Evolutionary conservation across 1,140 invertebrate genomes (phyloP), one percentile per base, ranked within the genome.

Genomic region (Octopus sinensis): DNA sequence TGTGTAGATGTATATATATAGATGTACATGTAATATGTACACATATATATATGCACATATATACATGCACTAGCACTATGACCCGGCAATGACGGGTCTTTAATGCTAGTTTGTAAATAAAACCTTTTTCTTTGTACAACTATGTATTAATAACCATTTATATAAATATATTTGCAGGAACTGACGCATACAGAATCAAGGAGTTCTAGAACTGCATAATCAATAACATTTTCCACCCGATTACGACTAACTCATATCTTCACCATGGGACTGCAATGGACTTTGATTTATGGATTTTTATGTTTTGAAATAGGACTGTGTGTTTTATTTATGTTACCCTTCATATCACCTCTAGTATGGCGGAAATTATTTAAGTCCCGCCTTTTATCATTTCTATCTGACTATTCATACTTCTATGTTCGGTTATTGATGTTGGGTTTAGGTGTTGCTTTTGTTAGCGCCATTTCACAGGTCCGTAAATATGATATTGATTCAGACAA

Each of bases 251-350:
- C 17, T 62, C 9, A 62, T 62, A 62, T 17, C 10, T 9, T 23
- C 12, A 83, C 92, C 86, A 98, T 99, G 97, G 97, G 96, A 94
- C 92, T 98, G 79, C 96, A 98, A 92, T 99, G 97, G 97, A 97
- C 96, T 53, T 92, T 98, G 81, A 96, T 98, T 80, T 97, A 97
- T 12, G 92, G 93, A 13, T 97, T 98, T 92, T 92, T 99, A 5
- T 99, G 98, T 88, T 88, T 93, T 0, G 97, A 99, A 93, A 95
- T 98, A 79, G 93, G 91, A 6, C 88, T 97, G n/a, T 94, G 97
- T 10, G 90, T 96, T 23, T 88, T 98, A 30, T 91, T 99, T 62
- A 93, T 98, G 54, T 90, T 98, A 84, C 97, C 97, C 53, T 92
- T 97, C 81, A 94, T 95, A 76, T 96, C 95, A 81, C 94, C 97